Evolutionary conservation across 2,113 vertebrate species (phyloP).

Genomic region (Trichomycterus rosablanca): DNA sequence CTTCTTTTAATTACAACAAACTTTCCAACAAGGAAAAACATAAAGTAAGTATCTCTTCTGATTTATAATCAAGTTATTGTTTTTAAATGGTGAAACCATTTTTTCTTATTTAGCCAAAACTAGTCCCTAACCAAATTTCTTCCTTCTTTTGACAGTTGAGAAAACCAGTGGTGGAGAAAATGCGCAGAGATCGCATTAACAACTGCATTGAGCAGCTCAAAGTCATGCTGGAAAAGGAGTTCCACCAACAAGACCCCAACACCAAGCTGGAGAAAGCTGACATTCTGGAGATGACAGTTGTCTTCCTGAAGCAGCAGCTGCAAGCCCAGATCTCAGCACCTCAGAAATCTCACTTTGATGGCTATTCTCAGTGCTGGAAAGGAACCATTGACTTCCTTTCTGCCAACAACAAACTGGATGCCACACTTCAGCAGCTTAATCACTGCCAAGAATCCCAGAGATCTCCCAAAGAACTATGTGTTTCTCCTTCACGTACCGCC

Average conservation of each 20-base stretch:
- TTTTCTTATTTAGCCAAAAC: too few species aligned
- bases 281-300: conserved; percentile 67
- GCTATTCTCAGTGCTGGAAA: conserved; percentile 62
- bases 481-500: background rate
- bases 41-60: conserved; percentile 53
- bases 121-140: conserved; percentile 29
- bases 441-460: conserved; percentile 19
- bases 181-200: conserved; percentile 63
- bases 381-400: conserved; percentile 68
- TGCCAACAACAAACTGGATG: conserved; percentile 57
- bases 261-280: conserved; percentile 70
- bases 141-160: conserved; percentile 53
- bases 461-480: background rate
- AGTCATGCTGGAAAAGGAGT: conserved; percentile 63
- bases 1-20: conserved; percentile 36
- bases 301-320: conserved; percentile 59
- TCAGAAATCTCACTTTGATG: conserved; percentile 56
- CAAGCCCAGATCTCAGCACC: conserved; percentile 15
- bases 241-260: conserved; percentile 62
- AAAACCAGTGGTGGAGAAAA: conserved; percentile 71
- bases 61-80: too few species aligned
- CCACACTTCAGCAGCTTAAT: conserved; percentile 25
- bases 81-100: too few species aligned
- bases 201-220: conserved; percentile 58
- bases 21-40: conserved; percentile 58